phyloP scores from a whole-genome alignment of 2,797 vertebrate genomes.

The Enteromius trimaculatus region DNA sequence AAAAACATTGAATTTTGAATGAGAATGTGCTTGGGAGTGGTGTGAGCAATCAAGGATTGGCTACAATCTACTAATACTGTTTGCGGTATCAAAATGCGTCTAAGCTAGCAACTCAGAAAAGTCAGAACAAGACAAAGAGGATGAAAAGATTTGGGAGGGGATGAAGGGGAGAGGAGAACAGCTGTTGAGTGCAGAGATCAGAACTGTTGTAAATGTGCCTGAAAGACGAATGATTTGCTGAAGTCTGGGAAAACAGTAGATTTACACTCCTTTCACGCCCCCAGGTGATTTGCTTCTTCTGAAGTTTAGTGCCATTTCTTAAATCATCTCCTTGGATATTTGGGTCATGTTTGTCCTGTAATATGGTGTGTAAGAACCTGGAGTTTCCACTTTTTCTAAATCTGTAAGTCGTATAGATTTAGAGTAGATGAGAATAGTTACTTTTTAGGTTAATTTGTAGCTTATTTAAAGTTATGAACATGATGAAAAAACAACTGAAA shows the following conservation, averaged over 20 bases:
- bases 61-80: neutral
- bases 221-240: conserved; percentile 39
- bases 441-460: neutral
- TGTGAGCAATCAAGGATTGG: neutral
- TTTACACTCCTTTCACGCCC: conserved; percentile 26
- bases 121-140: conserved; percentile 24
- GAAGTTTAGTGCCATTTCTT: conserved; percentile 36
- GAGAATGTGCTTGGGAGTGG: neutral
- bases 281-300: conserved; percentile 32
- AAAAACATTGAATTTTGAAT: neutral
- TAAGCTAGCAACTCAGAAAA: neutral
- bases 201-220: conserved; percentile 50
- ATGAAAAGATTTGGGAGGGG: conserved; percentile 29
- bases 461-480: conserved; percentile 5
- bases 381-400: neutral
- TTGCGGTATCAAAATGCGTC: neutral
- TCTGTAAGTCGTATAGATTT: neutral
- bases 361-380: neutral
- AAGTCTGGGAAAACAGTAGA: conserved; percentile 29
- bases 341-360: conserved; percentile 25
- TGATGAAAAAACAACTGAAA: neutral
- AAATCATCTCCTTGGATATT: conserved; percentile 19
- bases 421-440: neutral
- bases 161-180: conserved; percentile 14
- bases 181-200: conserved; percentile 45